phyloP scores from a whole-genome alignment of 2,888 invertebrate species.

The Metalampra italica region DNA sequence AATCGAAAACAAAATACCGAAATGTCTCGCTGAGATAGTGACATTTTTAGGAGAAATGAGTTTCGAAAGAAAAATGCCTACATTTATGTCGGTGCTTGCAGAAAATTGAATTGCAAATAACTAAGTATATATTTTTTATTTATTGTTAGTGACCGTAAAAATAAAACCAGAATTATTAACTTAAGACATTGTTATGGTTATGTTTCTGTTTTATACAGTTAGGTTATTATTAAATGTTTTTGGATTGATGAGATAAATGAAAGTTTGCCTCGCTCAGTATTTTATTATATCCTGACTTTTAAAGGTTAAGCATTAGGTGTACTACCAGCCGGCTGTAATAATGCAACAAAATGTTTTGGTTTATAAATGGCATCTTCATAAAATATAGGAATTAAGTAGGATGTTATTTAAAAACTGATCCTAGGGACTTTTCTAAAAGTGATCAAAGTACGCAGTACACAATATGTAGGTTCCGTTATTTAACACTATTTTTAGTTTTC shows the following conservation, averaged over 20 bases:
- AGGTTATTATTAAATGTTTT: no score
- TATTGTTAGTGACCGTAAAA: background rate
- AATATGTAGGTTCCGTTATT: no score
- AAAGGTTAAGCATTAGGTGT: slow-evolving; percentile 10
- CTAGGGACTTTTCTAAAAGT: no score
- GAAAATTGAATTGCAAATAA: slow-evolving; percentile 3
- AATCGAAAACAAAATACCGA: slow-evolving; percentile 63
- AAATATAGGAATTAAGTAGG: no score
- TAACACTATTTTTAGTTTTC: no score
- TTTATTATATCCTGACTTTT: slow-evolving; percentile 16
- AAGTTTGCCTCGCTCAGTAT: background rate
- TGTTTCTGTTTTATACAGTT: background rate
- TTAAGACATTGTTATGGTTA: background rate
- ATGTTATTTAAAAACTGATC: no score
- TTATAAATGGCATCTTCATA: no score
- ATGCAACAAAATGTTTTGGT: no score
- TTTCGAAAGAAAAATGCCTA: slow-evolving; percentile 33
- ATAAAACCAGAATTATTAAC: background rate
- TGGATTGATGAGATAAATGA: no score
- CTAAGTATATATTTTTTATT: background rate
- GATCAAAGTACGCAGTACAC: no score
- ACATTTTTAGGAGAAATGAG: slow-evolving; percentile 26
- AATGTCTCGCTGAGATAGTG: slow-evolving; percentile 25
- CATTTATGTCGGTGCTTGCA: slow-evolving; percentile 11
- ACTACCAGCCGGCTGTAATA: no score